A percentile compares a stretch with the other conserved stretches of the same genome.
Evolutionary conservation across 2,113 vertebrate genomes (phyloP).

Genomic region (Nothoprocta perdicaria): DNA sequence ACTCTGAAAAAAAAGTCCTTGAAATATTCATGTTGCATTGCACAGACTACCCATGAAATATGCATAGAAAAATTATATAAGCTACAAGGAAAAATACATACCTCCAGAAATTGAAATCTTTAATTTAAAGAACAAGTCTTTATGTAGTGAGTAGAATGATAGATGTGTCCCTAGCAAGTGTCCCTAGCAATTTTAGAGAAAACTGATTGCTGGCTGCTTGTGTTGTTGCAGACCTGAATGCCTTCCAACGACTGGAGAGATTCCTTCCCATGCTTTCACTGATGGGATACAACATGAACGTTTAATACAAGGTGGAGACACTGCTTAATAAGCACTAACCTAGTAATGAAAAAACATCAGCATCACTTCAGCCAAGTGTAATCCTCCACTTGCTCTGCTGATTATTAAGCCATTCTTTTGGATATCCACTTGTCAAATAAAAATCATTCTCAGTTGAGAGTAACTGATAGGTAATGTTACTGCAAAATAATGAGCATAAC

Average conservation of each 20-base stretch:
- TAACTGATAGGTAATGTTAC: background rate
- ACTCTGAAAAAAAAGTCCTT: background rate
- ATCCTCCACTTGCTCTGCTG: background rate
- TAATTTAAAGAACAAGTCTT: constrained; percentile 4
- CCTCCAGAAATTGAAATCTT: background rate
- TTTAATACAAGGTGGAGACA: background rate
- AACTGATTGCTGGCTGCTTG: background rate
- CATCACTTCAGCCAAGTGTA: background rate
- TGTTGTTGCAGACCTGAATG: background rate
- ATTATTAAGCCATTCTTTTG: background rate
- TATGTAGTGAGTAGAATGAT: background rate
- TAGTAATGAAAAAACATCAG: background rate
- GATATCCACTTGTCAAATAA: background rate
- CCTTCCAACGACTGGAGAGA: background rate
- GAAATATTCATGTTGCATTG: constrained; percentile 14
- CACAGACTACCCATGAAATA: background rate
- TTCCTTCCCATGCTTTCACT: background rate
- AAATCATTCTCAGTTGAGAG: background rate
- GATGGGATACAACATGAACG: background rate
- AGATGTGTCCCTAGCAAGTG: background rate
- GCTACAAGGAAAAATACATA: background rate
- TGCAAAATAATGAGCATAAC: background rate
- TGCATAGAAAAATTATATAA: constrained; percentile 27
- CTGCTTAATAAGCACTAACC: background rate
- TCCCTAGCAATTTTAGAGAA: background rate